Evolutionary conservation across 2,113 vertebrate genomes (phyloP), one percentile per base, ranked within the genome.

Genomic region (Grus americana): DNA sequence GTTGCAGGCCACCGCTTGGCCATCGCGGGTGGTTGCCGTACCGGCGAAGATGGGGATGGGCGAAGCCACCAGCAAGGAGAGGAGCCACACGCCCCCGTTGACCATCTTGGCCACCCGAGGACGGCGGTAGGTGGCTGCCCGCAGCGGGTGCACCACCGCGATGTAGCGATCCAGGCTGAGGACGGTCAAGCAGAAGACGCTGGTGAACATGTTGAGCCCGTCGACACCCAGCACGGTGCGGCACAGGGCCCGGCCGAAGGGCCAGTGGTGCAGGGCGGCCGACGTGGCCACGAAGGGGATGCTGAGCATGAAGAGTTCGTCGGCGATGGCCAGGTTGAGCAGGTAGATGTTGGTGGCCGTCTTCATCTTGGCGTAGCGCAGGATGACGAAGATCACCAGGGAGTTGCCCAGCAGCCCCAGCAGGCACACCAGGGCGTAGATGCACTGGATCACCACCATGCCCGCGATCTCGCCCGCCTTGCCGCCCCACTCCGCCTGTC

Each of bases 321-420:
- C 99, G 1, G 99, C 99, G 6, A 99, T 98, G 68, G 99, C 99
- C 97, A 99, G 86, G 96, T 99, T 99, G n/a, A 99, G 98, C 97
- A 99, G 98, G 97, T 99, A 99, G 96, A 99, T 99, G 94, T 99
- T 99, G 68, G 99, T 99, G 79, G 99, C 99, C 2, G 99, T 99
- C 97, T 98, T 99, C 99, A 99, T 99, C 95, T 99, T 99, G 93
- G 99, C 98, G 3, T 99, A 99, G 79, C 99, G 98, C 94, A 99
- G 98, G 91, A 99, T 99, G 83, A 99, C 99, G 15, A 99, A 99
- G 93, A 99, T 99, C 58, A 99, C 99, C 98, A 99, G 98, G 50
- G 99, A 99, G 95, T 99, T 99, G 61, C 99, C 99, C 79, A 98
- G 98, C 89, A 99, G 98, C 68, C 99, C 99, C 83, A 99, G 98